Base-by-base conservation (phyloP, 2,888 invertebrate genomes). In the Campaea margaritaria region DNA sequence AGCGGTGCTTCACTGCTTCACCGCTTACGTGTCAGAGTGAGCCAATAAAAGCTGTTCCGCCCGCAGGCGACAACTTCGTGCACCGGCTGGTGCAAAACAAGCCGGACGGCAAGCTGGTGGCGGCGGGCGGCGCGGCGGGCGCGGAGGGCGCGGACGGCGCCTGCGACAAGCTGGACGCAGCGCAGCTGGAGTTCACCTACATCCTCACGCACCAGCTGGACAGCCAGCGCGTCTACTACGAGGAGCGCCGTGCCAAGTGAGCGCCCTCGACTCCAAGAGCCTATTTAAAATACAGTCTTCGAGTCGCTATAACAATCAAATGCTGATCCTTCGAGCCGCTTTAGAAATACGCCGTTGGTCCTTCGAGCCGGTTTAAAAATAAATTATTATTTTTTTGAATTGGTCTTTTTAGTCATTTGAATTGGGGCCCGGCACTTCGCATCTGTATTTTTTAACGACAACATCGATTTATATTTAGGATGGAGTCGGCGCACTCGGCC, bases 141-240 rank as follows among this genome's bases (percentile, higher is more conserved):
- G 93, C 93, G 47, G 94, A 94, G 68, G 31, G 8, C 31, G 93
- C 93, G 45, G 84, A 74, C 21, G 81, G 79, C 65, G 79, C 82
- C 0, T 89, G 84, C 4, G 93, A 93, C 28, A 99, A 99, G 89
- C 94, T 99, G 54, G 99, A 99, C 87, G 96, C 98, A 0, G 96
- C 99, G 51, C 98, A 99, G 82, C 93, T 99, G 62, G 99, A 99
- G 93, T 99, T 99, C 83, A 98, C 99, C 0, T 98, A 99, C 91
- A 93, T 99, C 59, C 93, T 99, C 44, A 99, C 99, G 1, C 97
- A 97, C 50, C 99, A 99, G 74, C 92, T 99, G 48, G 99, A 99
- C 85, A 96, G 97, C 13, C 99, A 99, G 86, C 93, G 99, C 15
- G 94, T 95, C 72, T 98, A 96, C 86, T 99, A 97, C 86, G 98